Evolutionary conservation across 2,888 invertebrate species (phyloP).

Genomic region (Ecliptopera silaceata): DNA sequence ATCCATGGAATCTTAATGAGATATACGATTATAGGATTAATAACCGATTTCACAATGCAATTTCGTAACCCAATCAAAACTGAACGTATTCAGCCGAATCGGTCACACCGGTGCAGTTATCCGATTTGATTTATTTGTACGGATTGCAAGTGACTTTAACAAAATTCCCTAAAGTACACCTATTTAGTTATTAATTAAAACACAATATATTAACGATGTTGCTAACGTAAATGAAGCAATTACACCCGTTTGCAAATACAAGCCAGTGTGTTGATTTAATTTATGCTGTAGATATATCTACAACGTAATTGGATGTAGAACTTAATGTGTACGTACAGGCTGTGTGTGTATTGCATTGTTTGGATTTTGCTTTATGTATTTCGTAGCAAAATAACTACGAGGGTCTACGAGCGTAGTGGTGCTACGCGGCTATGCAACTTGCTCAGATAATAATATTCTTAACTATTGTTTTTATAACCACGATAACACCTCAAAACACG

Average conservation of each 20-base stretch:
- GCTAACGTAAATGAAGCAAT: slow-evolving; percentile 54
- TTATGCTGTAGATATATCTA: slow-evolving; percentile 36
- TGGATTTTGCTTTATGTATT: background rate
- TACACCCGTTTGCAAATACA: slow-evolving; percentile 52
- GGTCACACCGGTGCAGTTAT: slow-evolving; percentile 39
- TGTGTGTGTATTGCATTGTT: background rate
- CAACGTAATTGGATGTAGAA: slow-evolving; percentile 26
- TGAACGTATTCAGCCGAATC: slow-evolving; percentile 26
- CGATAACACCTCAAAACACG: too few relatives aligned
- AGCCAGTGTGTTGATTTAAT: slow-evolving; percentile 43
- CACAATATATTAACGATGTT: slow-evolving; percentile 52
- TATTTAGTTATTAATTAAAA: slow-evolving; percentile 64
- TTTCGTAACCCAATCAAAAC: slow-evolving; percentile 33
- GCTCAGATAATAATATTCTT: too few relatives aligned
- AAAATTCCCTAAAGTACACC: slow-evolving; percentile 39
- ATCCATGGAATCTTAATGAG: slow-evolving; percentile 8
- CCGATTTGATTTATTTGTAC: slow-evolving; percentile 44
- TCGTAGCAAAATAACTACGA: background rate
- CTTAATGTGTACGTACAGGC: background rate
- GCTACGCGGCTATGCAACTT: background rate
- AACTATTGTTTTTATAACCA: too few relatives aligned
- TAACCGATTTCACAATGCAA: slow-evolving; percentile 25
- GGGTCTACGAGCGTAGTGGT: background rate
- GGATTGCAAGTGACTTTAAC: slow-evolving; percentile 50
- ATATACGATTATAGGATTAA: slow-evolving; percentile 1